Evolutionary conservation across 2,113 vertebrate genomes (phyloP), one percentile per base, ranked within the genome.

Genomic region (Taurulus bubalis): DNA sequence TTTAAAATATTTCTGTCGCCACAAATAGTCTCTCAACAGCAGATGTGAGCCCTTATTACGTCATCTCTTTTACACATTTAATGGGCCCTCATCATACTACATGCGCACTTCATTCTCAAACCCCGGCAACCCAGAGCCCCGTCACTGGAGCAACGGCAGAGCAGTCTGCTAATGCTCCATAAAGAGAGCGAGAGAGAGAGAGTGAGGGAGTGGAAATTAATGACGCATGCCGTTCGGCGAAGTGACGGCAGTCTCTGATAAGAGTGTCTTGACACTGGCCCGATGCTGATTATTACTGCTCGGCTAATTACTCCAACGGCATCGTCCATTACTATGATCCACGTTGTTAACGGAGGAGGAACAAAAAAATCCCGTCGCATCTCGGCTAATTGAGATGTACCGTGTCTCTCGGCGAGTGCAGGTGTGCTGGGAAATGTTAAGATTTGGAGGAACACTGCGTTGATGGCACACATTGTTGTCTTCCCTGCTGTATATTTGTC

Each of bases 271-370:
- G 82, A 89, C 85, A 71, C 70, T 20, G 40, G 56, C 72, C 75
- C 68, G 53, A 87, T 86, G 83, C 83, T 82, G 82, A 85, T 87
- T 88, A 89, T 91, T 86, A 90, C 89, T 90, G 71, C 88, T 87
- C 73, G 82, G 75, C 83, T 92, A 92, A 92, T 94, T 91, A 86
- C 79, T 82, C 78, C 55, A 75, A 87, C n/a, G 80, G 87, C 90
- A 71, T 78, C 71, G 53, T 81, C 86, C 89, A 90, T 93, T 85
- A 90, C 59, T 49, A 49, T 91, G 85, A 93, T 91, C 85, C 62
- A 88, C 84, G 67, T 62, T 66, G 40, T 77, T 78, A 75, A 81
- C 8, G 38, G 68, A 65, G 20, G 55, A 42, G n/a, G 69, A 81
- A 88, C 83, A 77, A 72, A 88, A 75, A 87, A 75, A 88, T 71